Evolutionary conservation across 2,888 invertebrate genomes (phyloP), one percentile per base, ranked within the genome.

Genomic region (Eristalinus sepulchralis): DNA sequence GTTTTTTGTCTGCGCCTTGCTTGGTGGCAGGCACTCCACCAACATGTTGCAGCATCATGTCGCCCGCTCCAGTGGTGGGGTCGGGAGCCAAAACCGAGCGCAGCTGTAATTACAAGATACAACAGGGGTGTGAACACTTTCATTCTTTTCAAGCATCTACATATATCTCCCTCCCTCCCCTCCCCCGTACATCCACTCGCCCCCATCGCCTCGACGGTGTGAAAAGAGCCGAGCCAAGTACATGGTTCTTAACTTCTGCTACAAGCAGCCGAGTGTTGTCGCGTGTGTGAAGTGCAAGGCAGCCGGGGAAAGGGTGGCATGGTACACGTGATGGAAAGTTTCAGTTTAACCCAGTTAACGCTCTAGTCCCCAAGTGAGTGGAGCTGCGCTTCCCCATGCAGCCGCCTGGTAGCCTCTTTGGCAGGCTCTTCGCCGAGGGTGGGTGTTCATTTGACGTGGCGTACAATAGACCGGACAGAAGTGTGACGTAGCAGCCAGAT

Each of bases 311-410:
- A 34, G 22, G 17, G 20, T 39, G 59, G 36, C 62, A 8, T 68
- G 72, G 60, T 63, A 67, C 27, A 67, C 72, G 47, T 20, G 31
- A 63, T 47, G 39, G 53, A 57, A 84, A 84, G 80, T 75, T 55
- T 8, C 60, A 75, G 70, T 75, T 80, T 84, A 80, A 8, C 83
- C 83, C 60, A 84, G 80, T 84, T 84, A 71, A 75, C 53, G 75
- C 70, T 36, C 34, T 63, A 75, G 63, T 73, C 64, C 31, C 36
- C 73, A 64, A 75, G 70, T 71, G 24, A 59, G 67, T n/a, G 27
- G 27, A 3, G 27, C 27, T 3, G 11, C 59, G 20, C 64, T 78
- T 72, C 27, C 27, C 62, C 39, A 13, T 27, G 27, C 27, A 27
- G 5, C 27, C 27, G 5, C 27, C 27, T 27, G 2, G 27, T 3